Evolutionary conservation across 2,113 vertebrate species (phyloP).

Genomic region (Misgurnus mizolepis): DNA sequence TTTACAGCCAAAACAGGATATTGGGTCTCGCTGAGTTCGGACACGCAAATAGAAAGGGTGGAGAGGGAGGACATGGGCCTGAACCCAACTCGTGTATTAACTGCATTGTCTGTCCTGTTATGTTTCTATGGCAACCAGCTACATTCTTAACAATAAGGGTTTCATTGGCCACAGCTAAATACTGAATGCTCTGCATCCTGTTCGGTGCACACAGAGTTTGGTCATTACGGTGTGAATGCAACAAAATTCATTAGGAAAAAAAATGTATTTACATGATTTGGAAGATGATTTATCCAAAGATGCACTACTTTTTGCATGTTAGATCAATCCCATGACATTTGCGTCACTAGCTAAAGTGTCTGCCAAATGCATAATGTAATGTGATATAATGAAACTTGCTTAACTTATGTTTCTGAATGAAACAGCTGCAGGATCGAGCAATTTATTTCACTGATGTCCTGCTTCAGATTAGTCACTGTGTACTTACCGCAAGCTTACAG

Average conservation of each 20-base stretch:
- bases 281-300: too few relatives aligned
- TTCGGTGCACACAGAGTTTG: too few relatives aligned
- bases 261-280: too few relatives aligned
- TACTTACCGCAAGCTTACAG: conserved; percentile 60
- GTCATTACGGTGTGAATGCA: too few relatives aligned
- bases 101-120: conserved; percentile 69
- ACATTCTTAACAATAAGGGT: neutral
- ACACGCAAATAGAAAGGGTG: conserved; percentile 35
- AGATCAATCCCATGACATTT: too few relatives aligned
- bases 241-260: too few relatives aligned
- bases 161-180: neutral
- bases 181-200: neutral
- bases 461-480: conserved; percentile 28
- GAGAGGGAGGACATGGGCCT: neutral
- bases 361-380: too few relatives aligned
- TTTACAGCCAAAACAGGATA: conserved; percentile 69
- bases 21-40: conserved; percentile 55
- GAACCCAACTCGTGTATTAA: conserved; percentile 46
- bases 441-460: neutral
- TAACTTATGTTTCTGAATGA: too few relatives aligned
- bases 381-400: too few relatives aligned
- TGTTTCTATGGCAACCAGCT: conserved; percentile 71
- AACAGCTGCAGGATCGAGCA: too few relatives aligned
- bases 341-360: too few relatives aligned
- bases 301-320: too few relatives aligned